These are phyloP conservation scores for Fopius arisanus DNA, from an alignment of 1,140 invertebrate species.

Conservation along the genomic window DNA sequence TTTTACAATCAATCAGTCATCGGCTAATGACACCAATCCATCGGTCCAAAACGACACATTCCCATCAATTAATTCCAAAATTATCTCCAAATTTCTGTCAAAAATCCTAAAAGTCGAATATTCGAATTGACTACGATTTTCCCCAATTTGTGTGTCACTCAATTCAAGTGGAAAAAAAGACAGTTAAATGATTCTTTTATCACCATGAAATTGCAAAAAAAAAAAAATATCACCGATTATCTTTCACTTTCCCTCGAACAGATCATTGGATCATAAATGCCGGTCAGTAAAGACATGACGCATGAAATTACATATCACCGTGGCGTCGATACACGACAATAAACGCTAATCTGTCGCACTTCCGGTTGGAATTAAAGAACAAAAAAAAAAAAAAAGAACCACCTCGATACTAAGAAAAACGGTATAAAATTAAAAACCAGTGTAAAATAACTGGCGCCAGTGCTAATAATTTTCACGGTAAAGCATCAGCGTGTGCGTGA, in stretches of 20 bases:
- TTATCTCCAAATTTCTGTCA: no score
- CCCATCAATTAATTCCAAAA: no score
- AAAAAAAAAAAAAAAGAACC: no score
- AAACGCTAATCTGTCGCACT: neutral
- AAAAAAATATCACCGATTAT: neutral
- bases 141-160: no score
- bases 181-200: no score
- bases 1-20: no score
- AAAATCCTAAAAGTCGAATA: no score
- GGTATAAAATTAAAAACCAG: neutral
- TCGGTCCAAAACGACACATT: no score
- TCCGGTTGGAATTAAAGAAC: neutral
- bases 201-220: neutral
- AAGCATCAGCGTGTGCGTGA: conserved; percentile 5
- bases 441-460: neutral
- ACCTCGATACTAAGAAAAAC: neutral
- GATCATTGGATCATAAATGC: neutral
- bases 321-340: neutral
- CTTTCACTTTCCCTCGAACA: neutral
- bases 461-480: conserved; percentile 11
- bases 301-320: neutral
- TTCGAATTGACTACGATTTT: no score
- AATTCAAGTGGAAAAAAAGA: no score
- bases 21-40: no score
- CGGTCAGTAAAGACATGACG: neutral